phyloP scores from a whole-genome alignment of 2,113 vertebrate genomes.

The Hypocryptadius cinnamomeus region DNA sequence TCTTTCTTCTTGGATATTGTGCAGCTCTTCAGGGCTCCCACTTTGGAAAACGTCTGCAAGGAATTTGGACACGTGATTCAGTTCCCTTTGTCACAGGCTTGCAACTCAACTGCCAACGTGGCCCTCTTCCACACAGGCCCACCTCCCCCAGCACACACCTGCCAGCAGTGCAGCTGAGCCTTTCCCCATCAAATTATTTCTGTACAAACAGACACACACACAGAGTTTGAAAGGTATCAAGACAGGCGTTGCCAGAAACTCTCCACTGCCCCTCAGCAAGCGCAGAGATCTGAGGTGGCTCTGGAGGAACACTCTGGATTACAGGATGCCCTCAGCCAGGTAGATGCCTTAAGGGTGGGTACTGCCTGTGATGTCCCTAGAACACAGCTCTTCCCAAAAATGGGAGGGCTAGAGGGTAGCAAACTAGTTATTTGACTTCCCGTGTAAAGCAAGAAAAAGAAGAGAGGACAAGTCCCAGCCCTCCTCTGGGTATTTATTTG shows the following conservation, averaged over 20 bases:
- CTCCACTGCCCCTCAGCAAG: not conserved
- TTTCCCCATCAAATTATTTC: not conserved
- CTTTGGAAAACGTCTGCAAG: conserved; percentile 84
- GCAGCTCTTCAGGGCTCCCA: conserved; percentile 82
- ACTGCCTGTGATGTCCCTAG: not conserved
- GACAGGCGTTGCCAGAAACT: rapidly evolving
- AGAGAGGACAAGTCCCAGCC: not conserved
- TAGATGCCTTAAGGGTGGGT: no score
- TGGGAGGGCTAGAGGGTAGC: not conserved
- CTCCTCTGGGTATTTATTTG: not conserved
- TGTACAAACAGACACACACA: not conserved
- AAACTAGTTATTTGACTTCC: not conserved
- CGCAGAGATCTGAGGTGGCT: not conserved
- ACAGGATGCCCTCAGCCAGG: not conserved
- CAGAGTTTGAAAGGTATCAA: not conserved
- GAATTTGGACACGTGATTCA: conserved; percentile 14
- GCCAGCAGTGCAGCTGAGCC: not conserved
- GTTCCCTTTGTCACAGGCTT: conserved; percentile 21
- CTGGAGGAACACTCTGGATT: not conserved
- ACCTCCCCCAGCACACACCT: not conserved
- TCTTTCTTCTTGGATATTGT: conserved; percentile 89
- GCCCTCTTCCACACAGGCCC: not conserved
- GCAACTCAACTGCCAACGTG: not conserved
- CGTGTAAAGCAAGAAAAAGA: not conserved
- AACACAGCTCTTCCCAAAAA: not conserved